Conservation (phyloP, 2,888 invertebrate species). For the Sericinus montela region DNA sequence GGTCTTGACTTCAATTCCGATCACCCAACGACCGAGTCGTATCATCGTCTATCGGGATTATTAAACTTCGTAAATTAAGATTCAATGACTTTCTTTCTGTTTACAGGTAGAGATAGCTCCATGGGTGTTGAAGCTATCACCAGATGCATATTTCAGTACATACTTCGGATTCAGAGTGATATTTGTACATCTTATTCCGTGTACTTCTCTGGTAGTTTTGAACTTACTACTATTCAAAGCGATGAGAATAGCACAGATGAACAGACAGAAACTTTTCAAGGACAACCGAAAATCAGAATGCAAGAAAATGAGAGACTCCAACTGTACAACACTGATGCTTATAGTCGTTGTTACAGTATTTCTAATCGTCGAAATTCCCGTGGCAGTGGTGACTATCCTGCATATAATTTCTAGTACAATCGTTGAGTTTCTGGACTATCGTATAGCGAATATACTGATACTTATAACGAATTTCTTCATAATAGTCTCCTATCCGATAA, state of each 20-base stretch:
- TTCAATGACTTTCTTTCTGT: background rate
- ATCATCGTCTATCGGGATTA: too few species aligned
- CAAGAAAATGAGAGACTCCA: conserved; percentile 87
- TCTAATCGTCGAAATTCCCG: conserved; percentile 89
- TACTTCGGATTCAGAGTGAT: conserved; percentile 93
- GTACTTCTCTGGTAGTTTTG: conserved; percentile 91
- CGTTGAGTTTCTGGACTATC: conserved; percentile 86
- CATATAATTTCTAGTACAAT: conserved; percentile 89
- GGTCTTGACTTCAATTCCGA: too few species aligned
- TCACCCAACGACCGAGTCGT: too few species aligned
- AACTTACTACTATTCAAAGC: conserved; percentile 93
- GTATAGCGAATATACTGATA: conserved; percentile 87
- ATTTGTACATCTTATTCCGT: conserved; percentile 94
- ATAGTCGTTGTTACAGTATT: conserved; percentile 93
- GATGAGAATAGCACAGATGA: conserved; percentile 89
- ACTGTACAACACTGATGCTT: conserved; percentile 92
- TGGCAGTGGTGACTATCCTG: conserved; percentile 89
- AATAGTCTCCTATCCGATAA: conserved; percentile 94
- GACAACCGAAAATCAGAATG: conserved; percentile 88
- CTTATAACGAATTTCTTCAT: conserved; percentile 94
- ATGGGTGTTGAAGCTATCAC: conserved; percentile 85
- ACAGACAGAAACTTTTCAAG: conserved; percentile 86
- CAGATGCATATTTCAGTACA: conserved; percentile 88
- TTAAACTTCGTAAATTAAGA: too few species aligned
- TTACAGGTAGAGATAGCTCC: conserved; percentile 76